These are phyloP conservation scores for Martes martes DNA, from an alignment of 2,113 vertebrate species.

Conservation along the genomic window DNA sequence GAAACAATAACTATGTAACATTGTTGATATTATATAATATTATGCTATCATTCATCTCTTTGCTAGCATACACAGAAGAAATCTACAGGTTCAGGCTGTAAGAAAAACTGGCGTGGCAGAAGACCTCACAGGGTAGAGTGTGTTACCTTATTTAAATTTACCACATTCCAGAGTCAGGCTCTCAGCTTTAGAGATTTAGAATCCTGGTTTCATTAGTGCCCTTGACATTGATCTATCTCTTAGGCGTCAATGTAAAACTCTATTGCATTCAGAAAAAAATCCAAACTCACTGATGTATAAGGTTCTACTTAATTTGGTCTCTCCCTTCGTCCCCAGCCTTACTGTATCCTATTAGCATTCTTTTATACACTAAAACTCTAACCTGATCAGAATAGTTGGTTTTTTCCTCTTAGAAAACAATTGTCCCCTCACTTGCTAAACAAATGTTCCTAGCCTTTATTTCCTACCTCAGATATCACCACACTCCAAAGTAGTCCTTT, in stretches of 20 bases:
- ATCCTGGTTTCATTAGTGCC: neutral
- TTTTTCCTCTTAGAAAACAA: neutral
- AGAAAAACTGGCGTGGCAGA: neutral
- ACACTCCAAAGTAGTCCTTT: too few relatives aligned
- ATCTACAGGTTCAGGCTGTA: neutral
- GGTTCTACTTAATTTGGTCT: neutral
- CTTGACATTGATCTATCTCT: neutral
- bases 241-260: neutral
- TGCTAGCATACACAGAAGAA: neutral
- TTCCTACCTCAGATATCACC: neutral
- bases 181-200: neutral
- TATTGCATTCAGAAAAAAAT: neutral
- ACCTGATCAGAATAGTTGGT: neutral
- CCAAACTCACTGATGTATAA: neutral
- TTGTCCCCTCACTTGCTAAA: neutral
- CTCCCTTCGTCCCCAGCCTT: accelerated
- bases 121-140: neutral
- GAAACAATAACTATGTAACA: neutral
- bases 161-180: neutral
- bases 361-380: neutral
- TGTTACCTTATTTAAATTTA: neutral
- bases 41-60: neutral
- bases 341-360: neutral
- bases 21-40: neutral
- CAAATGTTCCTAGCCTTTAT: neutral